These are phyloP conservation scores for Brenthis daphne DNA, from an alignment of 2,888 invertebrate genomes.

Conservation along the genomic window DNA sequence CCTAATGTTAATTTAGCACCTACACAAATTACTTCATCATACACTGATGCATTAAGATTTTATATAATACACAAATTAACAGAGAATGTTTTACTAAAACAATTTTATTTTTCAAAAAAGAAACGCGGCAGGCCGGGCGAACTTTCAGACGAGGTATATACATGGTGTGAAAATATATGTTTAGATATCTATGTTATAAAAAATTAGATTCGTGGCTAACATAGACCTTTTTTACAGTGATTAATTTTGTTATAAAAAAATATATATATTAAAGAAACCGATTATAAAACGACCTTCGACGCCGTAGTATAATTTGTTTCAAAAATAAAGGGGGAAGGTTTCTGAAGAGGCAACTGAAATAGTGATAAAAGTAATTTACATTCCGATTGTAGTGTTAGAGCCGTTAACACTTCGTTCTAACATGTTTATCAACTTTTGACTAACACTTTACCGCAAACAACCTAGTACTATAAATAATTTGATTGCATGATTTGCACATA, in stretches of 20 bases:
- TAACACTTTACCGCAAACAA: slow-evolving; percentile 33
- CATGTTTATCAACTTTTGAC: slow-evolving; percentile 44
- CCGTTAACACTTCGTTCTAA: slow-evolving; percentile 68
- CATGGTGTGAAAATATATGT: slow-evolving; percentile 76
- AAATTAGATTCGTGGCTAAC: slow-evolving; percentile 77
- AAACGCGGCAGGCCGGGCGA: slow-evolving; percentile 90
- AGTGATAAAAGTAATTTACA: slow-evolving; percentile 4
- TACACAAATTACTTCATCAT: slow-evolving; percentile 18
- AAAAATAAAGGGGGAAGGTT: slow-evolving; percentile 20
- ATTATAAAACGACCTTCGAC: slow-evolving; percentile 37
- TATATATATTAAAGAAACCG: slow-evolving; percentile 31
- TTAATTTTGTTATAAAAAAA: slow-evolving; percentile 54
- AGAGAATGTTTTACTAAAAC: slow-evolving; percentile 77
- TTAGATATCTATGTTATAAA: slow-evolving; percentile 74
- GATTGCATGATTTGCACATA: slow-evolving; percentile 30
- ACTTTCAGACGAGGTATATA: slow-evolving; percentile 87
- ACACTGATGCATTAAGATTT: slow-evolving; percentile 31
- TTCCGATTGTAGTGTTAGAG: slow-evolving; percentile 41
- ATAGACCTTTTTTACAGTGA: slow-evolving; percentile 71
- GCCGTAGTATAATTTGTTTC: slow-evolving; percentile 43
- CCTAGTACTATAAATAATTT: slow-evolving; percentile 15
- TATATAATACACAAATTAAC: slow-evolving; percentile 62
- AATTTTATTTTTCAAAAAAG: slow-evolving; percentile 83
- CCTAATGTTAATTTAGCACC: slow-evolving; percentile 18
- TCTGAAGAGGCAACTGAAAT: slow-evolving; percentile 9